These are phyloP conservation scores for Pandemis heparana DNA, from an alignment of 2,888 invertebrate genomes.

Conservation along the genomic window DNA sequence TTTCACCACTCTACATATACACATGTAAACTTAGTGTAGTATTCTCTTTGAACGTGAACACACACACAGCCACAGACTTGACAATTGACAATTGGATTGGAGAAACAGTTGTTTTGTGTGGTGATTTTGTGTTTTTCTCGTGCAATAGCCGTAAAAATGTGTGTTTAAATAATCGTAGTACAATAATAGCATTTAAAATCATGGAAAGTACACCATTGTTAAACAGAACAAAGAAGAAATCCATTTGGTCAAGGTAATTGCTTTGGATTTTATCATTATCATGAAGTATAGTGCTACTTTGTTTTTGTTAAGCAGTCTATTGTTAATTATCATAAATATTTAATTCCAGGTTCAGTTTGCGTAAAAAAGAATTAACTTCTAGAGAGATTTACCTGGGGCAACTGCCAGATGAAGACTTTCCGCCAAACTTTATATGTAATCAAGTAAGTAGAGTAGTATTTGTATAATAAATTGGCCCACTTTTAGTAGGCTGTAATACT, in stretches of 20 bases:
- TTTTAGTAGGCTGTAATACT: not conserved
- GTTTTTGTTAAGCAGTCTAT: not conserved
- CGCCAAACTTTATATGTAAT: slow-evolving; percentile 98
- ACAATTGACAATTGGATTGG: not conserved
- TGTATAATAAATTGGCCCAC: not conserved
- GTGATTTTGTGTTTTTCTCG: not conserved
- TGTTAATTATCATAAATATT: not conserved
- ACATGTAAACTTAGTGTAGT: too few relatives aligned
- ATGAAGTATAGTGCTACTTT: not conserved
- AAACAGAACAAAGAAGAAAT: slow-evolving; percentile 72
- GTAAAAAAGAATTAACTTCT: slow-evolving; percentile 90
- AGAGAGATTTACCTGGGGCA: slow-evolving; percentile 92
- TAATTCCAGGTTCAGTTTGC: slow-evolving; percentile 85
- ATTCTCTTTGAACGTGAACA: too few relatives aligned
- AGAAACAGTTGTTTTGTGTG: not conserved
- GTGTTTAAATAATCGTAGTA: not conserved
- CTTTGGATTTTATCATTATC: slow-evolving; percentile 1
- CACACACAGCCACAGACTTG: not conserved
- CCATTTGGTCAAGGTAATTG: slow-evolving; percentile 79
- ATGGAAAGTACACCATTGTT: slow-evolving; percentile 81
- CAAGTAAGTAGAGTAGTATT: slow-evolving; percentile 82
- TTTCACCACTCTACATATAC: too few relatives aligned
- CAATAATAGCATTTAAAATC: slow-evolving; percentile 39
- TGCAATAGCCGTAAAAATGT: not conserved
- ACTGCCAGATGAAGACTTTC: slow-evolving; percentile 92